Base-by-base conservation (phyloP, 2,797 vertebrate species). In the Sebastes reedi region DNA sequence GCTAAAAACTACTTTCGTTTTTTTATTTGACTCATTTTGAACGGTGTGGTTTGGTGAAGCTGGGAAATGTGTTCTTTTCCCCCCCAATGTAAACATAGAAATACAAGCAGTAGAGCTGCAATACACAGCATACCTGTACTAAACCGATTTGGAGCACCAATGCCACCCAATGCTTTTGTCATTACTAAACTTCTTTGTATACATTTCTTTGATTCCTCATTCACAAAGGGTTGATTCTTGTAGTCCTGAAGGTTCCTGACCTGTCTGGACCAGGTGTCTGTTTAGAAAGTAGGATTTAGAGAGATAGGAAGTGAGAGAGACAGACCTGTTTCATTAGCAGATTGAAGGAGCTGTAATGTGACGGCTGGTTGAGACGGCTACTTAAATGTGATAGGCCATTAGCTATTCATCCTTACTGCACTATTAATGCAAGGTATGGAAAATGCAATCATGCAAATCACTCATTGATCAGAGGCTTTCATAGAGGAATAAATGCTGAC, bases 391-490 rank as follows among this genome's bases (percentile, higher is more conserved):
- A 94, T 89, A 91, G 91, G 81, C 88, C 87, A 93, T 94, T 92
- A 94, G 90, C 91, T 87, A 90, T 92, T 94, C 92, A 91, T 90
- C 83, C 87, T 81, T 32, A 34, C 86, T 89, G 85, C 89, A 80
- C 88, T 88, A 87, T 93, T 92, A 92, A 93, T 91, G 91, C 91
- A 89, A 91, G 89, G 88, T 91, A 93, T 91, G 88, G 91, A 93
- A 93, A 93, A 94, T 79, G 92, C 93, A 94, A 92, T 94, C 92
- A 93, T 94, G 93, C 91, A 95, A 92, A 94, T 93, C 89, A 89
- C 81, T 84, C 90, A 92, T 92, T 89, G 88, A 94, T 94, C 92
- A 94, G 61, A 89, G 77, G 73, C 72, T 89, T 93, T 93, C 92
- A 93, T 87, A 77, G 83, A 87, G 89, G 81, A 92, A 89, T 92